phyloP scores from a whole-genome alignment of 2,888 invertebrate species.

The Proisotoma minuta region DNA sequence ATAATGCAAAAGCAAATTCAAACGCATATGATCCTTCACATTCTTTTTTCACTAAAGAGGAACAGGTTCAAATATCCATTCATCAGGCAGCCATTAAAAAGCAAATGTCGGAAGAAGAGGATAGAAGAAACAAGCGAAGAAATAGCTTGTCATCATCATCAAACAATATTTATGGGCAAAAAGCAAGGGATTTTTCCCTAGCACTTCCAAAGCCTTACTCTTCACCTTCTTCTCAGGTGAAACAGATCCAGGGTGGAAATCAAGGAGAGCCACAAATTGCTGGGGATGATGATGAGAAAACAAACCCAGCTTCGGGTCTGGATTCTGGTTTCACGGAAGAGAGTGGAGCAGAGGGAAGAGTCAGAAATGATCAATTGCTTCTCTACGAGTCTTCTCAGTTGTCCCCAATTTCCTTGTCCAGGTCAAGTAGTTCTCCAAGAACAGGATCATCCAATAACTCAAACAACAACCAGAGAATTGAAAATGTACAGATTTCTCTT shows the following conservation, averaged over 20 bases:
- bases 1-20: too few species aligned
- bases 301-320: constrained; percentile 10
- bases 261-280: neutral
- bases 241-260: neutral
- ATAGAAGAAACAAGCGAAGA: constrained; percentile 44
- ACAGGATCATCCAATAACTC: neutral
- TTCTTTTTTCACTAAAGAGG: constrained; percentile 51
- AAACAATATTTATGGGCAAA: constrained; percentile 3
- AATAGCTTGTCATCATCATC: constrained; percentile 35
- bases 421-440: constrained; percentile 10
- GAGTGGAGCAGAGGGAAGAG: constrained; percentile 28
- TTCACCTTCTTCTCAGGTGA: constrained; percentile 18
- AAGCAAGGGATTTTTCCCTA: constrained; percentile 26
- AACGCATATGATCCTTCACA: constrained; percentile 50
- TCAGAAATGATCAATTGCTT: constrained; percentile 20
- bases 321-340: constrained; percentile 36
- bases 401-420: neutral
- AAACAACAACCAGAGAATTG: constrained; percentile 30
- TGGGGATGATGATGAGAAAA: neutral
- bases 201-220: constrained; percentile 40
- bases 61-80: constrained; percentile 51
- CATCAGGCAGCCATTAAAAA: constrained; percentile 53
- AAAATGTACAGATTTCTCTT: constrained; percentile 47
- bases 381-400: constrained; percentile 7
- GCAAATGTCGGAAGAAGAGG: constrained; percentile 51